Conservation (phyloP, 2,797 vertebrate species). For the Brachymystax lenok region DNA sequence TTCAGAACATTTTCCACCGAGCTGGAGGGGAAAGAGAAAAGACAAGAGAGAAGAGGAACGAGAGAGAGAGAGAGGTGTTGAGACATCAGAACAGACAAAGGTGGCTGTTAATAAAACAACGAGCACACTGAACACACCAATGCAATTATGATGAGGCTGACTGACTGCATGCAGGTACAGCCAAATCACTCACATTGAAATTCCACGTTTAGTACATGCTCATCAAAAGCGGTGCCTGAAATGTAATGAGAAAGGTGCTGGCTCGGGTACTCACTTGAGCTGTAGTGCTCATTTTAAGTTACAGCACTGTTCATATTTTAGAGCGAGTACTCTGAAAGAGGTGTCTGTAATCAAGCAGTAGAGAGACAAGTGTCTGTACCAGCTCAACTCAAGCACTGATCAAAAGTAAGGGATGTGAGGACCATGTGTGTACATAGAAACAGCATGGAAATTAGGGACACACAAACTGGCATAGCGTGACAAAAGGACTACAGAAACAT, state of each 20-base stretch:
- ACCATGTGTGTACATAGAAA: slow-evolving; percentile 19
- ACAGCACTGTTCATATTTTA: no score
- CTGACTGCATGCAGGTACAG: slow-evolving; percentile 71
- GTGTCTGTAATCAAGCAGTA: no score
- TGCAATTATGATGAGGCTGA: slow-evolving; percentile 66
- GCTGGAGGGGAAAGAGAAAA: slow-evolving; percentile 64
- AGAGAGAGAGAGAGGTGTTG: background rate
- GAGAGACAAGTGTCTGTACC: slow-evolving; percentile 4
- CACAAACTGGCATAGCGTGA: background rate
- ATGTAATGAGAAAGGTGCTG: background rate
- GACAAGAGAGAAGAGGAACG: background rate
- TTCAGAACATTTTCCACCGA: slow-evolving; percentile 95
- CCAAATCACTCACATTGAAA: slow-evolving; percentile 37
- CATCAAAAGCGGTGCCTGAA: background rate
- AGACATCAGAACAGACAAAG: slow-evolving; percentile 3
- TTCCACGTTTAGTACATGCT: background rate
- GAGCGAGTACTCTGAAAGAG: no score
- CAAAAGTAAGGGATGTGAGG: slow-evolving; percentile 20
- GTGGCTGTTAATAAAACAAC: slow-evolving; percentile 48
- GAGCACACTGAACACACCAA: slow-evolving; percentile 55
- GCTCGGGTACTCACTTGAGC: background rate
- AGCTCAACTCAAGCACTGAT: slow-evolving; percentile 16
- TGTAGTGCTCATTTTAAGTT: no score
- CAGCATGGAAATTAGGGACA: slow-evolving; percentile 11
- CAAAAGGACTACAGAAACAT: background rate